Conservation (phyloP, 2,113 vertebrate species). For the Strigops habroptila region DNA sequence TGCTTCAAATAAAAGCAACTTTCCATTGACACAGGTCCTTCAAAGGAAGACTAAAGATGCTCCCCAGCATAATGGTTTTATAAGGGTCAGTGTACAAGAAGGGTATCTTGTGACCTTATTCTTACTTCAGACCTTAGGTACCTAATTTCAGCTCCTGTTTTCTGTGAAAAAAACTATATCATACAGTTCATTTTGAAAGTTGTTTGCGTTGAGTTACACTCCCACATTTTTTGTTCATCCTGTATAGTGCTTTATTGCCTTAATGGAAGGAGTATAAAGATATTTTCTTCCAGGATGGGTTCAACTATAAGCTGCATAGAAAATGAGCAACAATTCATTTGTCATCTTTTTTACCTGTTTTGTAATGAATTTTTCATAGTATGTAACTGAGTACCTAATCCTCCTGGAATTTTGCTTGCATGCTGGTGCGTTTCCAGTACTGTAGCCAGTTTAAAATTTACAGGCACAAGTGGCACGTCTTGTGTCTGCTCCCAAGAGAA, state of each 20-base stretch:
- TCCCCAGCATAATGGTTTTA: not conserved
- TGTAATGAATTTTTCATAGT: not conserved
- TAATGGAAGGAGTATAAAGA: not conserved
- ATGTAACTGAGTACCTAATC: not conserved
- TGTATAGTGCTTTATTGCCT: not conserved
- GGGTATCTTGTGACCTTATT: not conserved
- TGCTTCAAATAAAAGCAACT: not conserved
- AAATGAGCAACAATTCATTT: not conserved
- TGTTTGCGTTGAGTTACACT: not conserved
- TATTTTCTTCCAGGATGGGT: not conserved
- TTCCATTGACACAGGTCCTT: not conserved
- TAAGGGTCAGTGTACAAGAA: not conserved
- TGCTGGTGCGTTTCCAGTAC: not conserved
- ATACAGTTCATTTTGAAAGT: not conserved
- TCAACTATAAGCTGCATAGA: not conserved
- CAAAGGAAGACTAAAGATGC: not conserved
- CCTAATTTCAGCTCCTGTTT: not conserved
- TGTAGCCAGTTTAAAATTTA: not conserved
- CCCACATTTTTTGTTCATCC: not conserved
- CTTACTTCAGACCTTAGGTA: not conserved
- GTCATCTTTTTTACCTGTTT: not conserved
- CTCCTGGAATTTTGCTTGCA: not conserved
- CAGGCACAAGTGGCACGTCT: fast-evolving
- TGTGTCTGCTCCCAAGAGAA: not conserved
- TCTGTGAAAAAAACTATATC: not conserved